phyloP scores from a whole-genome alignment of 2,888 invertebrate genomes.

The Pemphredon lugubris region DNA sequence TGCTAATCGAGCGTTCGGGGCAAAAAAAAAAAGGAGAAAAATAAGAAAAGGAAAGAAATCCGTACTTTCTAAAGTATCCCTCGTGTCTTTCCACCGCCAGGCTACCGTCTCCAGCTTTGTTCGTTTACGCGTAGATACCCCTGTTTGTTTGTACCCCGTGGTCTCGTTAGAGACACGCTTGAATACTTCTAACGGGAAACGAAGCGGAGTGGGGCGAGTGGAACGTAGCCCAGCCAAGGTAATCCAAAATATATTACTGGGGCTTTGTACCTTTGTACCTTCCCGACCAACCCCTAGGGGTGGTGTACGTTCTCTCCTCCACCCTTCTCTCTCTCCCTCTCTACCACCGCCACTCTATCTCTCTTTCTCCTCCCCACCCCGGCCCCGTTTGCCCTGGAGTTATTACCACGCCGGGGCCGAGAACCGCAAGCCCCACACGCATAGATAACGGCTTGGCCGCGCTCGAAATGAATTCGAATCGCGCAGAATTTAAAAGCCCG shows the following conservation, averaged over 20 bases:
- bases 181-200: constrained; percentile 73
- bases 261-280: constrained; percentile 77
- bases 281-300: constrained; percentile 40
- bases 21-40: neutral
- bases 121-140: constrained; percentile 31
- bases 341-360: constrained; percentile 15
- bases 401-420: constrained; percentile 69
- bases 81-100: neutral
- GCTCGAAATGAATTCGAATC: constrained; percentile 69
- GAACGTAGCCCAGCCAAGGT: constrained; percentile 54
- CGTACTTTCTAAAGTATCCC: constrained; percentile 19
- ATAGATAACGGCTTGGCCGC: constrained; percentile 66
- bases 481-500: constrained; percentile 64
- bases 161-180: constrained; percentile 67
- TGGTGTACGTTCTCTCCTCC: constrained; percentile 9
- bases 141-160: constrained; percentile 60
- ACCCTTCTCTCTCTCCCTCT: neutral
- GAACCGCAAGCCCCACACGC: constrained; percentile 69
- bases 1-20: constrained; percentile 33
- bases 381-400: constrained; percentile 56
- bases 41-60: neutral
- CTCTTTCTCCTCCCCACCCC: constrained; percentile 2
- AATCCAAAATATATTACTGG: constrained; percentile 77
- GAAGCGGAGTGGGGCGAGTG: constrained; percentile 39
- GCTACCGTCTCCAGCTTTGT: constrained; percentile 11